phyloP scores from a whole-genome alignment of 2,888 invertebrate species.

The Cerastis leucographa region DNA sequence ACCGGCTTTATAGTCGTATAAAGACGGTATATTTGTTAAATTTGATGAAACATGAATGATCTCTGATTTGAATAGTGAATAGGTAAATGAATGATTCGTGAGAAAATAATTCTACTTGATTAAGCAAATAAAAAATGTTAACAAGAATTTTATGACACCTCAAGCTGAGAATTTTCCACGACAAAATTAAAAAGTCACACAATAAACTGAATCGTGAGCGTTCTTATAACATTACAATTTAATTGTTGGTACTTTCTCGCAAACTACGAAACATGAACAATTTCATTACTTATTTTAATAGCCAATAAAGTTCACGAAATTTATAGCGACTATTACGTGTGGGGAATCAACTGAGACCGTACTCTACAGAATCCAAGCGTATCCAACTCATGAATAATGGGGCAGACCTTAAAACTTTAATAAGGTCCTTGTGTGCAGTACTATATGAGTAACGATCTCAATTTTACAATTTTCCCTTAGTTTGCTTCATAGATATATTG shows the following conservation, averaged over 20 bases:
- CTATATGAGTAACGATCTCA: conserved; percentile 79
- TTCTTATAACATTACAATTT: conserved; percentile 43
- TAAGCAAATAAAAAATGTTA: background rate
- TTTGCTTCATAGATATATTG: conserved; percentile 70
- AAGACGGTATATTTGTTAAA: no score
- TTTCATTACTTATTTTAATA: conserved; percentile 89
- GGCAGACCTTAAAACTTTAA: conserved; percentile 85
- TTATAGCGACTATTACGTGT: conserved; percentile 87
- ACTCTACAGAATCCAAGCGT: conserved; percentile 64
- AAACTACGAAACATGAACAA: conserved; percentile 72
- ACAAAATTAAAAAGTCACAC: conserved; percentile 21
- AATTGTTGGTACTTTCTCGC: conserved; percentile 36
- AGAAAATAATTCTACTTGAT: background rate
- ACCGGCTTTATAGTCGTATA: no score
- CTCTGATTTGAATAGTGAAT: background rate
- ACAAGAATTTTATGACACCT: background rate
- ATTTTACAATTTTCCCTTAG: conserved; percentile 80
- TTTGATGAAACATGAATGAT: no score
- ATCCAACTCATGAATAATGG: conserved; percentile 84
- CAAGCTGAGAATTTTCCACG: background rate
- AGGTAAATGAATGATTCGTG: background rate
- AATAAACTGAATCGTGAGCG: conserved; percentile 24
- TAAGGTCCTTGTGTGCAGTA: conserved; percentile 77
- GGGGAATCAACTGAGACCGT: conserved; percentile 84
- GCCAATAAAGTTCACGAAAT: conserved; percentile 87